Conservation (phyloP, 2,797 vertebrate species). For the Cossypha dichroa region DNA sequence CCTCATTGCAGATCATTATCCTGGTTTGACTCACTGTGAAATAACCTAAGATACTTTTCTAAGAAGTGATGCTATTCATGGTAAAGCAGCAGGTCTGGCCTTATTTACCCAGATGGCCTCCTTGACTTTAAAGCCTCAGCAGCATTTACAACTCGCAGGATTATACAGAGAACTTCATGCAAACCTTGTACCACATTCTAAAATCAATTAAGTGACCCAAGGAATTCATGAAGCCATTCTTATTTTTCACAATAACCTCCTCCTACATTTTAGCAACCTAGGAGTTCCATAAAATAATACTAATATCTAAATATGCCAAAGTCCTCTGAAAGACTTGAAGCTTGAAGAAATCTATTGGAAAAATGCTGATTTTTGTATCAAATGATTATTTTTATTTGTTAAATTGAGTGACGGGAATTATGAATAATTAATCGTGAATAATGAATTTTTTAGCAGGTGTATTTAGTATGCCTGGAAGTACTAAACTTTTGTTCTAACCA, state of each 20-base stretch:
- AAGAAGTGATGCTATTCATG: background rate
- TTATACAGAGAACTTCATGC: background rate
- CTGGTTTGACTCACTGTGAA: background rate
- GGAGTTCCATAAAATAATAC: background rate
- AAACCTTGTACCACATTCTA: background rate
- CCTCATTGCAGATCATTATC: background rate
- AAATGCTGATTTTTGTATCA: background rate
- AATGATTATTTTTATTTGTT: background rate
- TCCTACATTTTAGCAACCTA: background rate
- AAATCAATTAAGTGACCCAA: background rate
- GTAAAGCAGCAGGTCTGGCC: background rate
- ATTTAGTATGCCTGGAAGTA: background rate
- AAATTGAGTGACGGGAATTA: background rate
- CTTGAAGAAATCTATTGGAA: background rate
- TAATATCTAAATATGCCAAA: background rate
- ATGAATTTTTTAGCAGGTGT: background rate
- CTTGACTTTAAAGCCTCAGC: background rate
- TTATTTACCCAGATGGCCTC: background rate
- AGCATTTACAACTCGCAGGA: background rate
- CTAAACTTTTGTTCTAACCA: background rate
- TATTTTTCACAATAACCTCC: background rate
- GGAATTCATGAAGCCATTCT: background rate
- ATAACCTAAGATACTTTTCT: background rate
- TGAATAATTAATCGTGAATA: background rate
- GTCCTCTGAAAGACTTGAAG: background rate